Evolutionary conservation across 2,888 invertebrate genomes (phyloP), one percentile per base, ranked within the genome.

Genomic region (Oscheius sp.): DNA sequence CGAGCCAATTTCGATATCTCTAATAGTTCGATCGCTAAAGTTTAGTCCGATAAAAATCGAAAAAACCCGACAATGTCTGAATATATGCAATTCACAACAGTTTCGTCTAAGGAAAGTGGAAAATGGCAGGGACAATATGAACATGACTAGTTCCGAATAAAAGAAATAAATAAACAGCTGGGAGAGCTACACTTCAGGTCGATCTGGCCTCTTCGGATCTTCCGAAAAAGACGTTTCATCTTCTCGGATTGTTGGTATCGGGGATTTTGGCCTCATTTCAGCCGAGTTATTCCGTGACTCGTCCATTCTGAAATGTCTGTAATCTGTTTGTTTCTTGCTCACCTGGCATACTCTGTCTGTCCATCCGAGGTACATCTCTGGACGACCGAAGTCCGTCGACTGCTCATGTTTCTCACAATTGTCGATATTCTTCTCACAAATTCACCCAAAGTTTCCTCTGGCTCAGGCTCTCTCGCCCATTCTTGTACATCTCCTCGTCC

Each of bases 401-500:
- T 64, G 29, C 69, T 61, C 27, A 77, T 77, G 41, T 73, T 78
- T 58, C 81, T 70, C 6, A 82, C 79, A 16, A 80, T 76, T 12
- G 81, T 79, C 12, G 81, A 83, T 61, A 83, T 78, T 72, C 79
- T 61, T 68, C 80, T 63, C 18, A 81, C 80, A 53, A 83, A 79
- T 46, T 83, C 78, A 52, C 77, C 77, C 72, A 81, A 75, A 16
- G 80, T 81, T 53, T 83, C 80, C 61, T 78, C 76, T n/a, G 77
- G 79, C 43, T 83, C 82, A 43, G 79, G 76, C 59, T 83, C 82
- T 13, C 77, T 75, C 23, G 82, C 82, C 82, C 82, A 83, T 52
- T 71, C 74, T 35, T 98, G 97, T 78, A 97, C 91, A 87, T 98
- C 98, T 0, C 98, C 98, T 0, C 96, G 96, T 12, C 98, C 98